These are phyloP conservation scores for Cichladusa arquata DNA, from an alignment of 2,113 vertebrate species.

Conservation along the genomic window DNA sequence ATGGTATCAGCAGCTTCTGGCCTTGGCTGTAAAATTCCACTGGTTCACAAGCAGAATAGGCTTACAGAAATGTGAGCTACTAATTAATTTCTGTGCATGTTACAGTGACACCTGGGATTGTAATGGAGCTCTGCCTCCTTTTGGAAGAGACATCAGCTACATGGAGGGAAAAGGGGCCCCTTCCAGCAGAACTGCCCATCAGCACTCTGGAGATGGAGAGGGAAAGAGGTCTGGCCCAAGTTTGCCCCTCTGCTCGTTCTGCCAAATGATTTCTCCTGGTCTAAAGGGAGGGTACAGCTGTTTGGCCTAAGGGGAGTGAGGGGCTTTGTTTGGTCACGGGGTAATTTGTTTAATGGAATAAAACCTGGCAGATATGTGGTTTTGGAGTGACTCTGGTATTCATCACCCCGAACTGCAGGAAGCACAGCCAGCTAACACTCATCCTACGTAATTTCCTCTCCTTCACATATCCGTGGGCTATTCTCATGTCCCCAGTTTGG, in stretches of 20 bases:
- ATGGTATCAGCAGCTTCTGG: constrained; percentile 21
- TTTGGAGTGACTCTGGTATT: constrained; percentile 37
- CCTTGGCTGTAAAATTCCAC: not conserved
- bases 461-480: not conserved
- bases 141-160: not conserved
- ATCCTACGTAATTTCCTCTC: not conserved
- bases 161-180: not conserved
- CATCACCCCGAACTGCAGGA: not conserved
- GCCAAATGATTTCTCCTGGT: not conserved
- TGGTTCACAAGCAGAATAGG: not conserved
- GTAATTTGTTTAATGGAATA: constrained; percentile 14
- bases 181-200: not conserved
- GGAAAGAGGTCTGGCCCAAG: not conserved
- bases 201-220: not conserved
- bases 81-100: not conserved
- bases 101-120: not conserved
- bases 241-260: not conserved
- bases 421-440: not conserved
- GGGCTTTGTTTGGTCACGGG: not conserved
- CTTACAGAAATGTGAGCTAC: not conserved
- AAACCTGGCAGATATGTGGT: not conserved
- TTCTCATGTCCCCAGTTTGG: not conserved
- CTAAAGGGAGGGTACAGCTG: not conserved
- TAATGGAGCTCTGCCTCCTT: not conserved
- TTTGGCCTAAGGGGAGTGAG: not conserved